A percentile compares a stretch with the other conserved stretches of the same genome.
phyloP scores from a whole-genome alignment of 2,797 vertebrate species.

The Lacerta agilis region DNA sequence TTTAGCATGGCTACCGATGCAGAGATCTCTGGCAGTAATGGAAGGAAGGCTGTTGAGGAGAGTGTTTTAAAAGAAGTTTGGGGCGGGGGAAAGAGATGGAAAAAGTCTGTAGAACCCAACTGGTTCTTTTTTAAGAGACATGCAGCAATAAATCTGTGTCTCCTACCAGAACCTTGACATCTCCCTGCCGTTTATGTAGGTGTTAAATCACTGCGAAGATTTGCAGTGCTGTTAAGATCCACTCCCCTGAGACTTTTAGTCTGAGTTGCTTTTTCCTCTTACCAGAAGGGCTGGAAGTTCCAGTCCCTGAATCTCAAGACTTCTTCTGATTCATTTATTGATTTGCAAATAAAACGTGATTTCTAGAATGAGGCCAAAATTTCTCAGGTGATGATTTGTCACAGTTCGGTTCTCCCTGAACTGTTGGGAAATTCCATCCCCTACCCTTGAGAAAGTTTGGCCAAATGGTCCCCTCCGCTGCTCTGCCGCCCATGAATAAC shows the following conservation, averaged over 20 bases:
- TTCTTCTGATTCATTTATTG: background rate
- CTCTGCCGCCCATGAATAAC: too few relatives aligned
- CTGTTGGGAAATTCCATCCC: background rate
- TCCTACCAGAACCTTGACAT: conserved; percentile 30
- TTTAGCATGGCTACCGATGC: conserved; percentile 63
- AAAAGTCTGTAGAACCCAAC: background rate
- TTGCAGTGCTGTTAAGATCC: conserved; percentile 32
- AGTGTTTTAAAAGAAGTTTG: background rate
- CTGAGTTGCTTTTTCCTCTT: background rate
- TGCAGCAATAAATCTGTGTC: conserved; percentile 18
- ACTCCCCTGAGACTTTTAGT: background rate
- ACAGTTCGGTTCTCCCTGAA: background rate
- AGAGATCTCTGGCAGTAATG: conserved; percentile 49
- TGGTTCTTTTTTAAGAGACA: background rate
- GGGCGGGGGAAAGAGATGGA: background rate
- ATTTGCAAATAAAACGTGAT: background rate
- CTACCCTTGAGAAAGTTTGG: background rate
- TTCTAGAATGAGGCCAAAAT: background rate
- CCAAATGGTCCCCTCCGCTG: background rate
- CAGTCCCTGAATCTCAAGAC: rapidly evolving
- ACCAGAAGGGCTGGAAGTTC: background rate
- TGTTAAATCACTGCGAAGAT: conserved; percentile 63
- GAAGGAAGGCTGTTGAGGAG: conserved; percentile 53
- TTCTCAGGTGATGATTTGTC: background rate
- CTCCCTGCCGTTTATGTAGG: conserved; percentile 49